Conservation (phyloP, 2,113 vertebrate genomes). For the Proterorhinus semilunaris region DNA sequence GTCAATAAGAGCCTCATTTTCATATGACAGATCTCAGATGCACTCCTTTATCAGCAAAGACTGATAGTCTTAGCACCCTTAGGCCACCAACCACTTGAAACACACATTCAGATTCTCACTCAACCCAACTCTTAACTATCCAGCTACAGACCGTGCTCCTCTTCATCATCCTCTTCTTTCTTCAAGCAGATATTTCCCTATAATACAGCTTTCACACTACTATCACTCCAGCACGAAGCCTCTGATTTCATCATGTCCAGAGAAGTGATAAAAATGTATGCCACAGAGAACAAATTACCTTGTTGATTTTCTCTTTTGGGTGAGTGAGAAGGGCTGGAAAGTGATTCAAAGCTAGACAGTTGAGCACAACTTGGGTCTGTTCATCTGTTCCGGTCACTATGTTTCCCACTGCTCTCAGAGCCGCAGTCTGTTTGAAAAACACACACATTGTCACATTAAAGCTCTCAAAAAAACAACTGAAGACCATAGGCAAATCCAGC, state of each 20-base stretch:
- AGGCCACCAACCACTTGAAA: conserved; percentile 63
- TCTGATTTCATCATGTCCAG: conserved; percentile 89
- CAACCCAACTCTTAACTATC: not conserved
- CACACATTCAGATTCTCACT: conserved; percentile 16
- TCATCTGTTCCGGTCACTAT: conserved; percentile 98
- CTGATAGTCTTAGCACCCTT: conserved; percentile 77
- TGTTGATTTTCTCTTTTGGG: conserved; percentile 99
- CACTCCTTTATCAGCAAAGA: conserved; percentile 88
- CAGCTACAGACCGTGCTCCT: conserved; percentile 32
- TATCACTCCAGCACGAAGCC: conserved; percentile 69
- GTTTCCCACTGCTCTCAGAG: conserved; percentile 95
- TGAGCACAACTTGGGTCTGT: conserved; percentile 97
- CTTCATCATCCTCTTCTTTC: conserved; percentile 33
- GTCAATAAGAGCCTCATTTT: conserved; percentile 72
- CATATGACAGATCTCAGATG: conserved; percentile 87
- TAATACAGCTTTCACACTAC: conserved; percentile 46
- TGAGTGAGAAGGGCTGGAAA: conserved; percentile 96
- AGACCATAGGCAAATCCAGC: not conserved
- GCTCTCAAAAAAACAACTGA: not conserved
- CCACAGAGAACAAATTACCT: conserved; percentile 74
- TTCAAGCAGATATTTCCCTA: conserved; percentile 20
- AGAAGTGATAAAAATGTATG: not conserved
- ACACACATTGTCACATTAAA: not conserved
- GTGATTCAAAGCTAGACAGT: conserved; percentile 95
- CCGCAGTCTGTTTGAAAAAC: conserved; percentile 83